Evolutionary conservation across 1,140 invertebrate genomes (phyloP).

Genomic region (Sipha flava): DNA sequence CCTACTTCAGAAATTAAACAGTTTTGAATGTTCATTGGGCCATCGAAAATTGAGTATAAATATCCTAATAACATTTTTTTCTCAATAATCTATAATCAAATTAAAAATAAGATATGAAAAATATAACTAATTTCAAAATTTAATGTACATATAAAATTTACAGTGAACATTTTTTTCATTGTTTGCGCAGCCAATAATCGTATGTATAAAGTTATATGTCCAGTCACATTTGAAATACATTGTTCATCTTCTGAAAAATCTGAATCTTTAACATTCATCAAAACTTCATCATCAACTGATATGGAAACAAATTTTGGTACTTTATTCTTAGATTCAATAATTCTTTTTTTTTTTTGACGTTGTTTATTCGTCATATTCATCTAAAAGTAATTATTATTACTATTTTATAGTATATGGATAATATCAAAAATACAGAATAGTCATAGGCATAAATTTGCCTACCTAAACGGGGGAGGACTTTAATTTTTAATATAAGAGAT

Average conservation of each 20-base stretch:
- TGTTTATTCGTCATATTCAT: slow-evolving; percentile 19
- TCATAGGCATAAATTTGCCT: no score
- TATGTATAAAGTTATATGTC: background rate
- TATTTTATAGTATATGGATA: background rate
- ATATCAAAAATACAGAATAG: no score
- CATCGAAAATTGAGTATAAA: slow-evolving; percentile 13
- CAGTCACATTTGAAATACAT: background rate
- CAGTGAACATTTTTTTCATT: slow-evolving; percentile 21
- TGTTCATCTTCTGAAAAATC: slow-evolving; percentile 29
- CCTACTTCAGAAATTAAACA: background rate
- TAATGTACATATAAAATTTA: background rate
- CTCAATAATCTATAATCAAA: background rate
- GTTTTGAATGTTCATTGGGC: slow-evolving; percentile 1
- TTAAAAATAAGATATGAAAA: background rate
- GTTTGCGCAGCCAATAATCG: slow-evolving; percentile 8
- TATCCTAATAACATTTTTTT: slow-evolving; percentile 17
- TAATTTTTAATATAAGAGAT: no score
- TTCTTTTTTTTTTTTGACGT: slow-evolving; percentile 19
- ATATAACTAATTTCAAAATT: background rate
- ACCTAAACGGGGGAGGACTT: no score
- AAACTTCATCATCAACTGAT: background rate
- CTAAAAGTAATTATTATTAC: background rate
- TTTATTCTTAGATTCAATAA: slow-evolving; percentile 26
- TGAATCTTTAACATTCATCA: slow-evolving; percentile 3
- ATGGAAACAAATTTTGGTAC: background rate